Conservation (phyloP, 2,113 vertebrate genomes). For the Pao palembangensis region DNA sequence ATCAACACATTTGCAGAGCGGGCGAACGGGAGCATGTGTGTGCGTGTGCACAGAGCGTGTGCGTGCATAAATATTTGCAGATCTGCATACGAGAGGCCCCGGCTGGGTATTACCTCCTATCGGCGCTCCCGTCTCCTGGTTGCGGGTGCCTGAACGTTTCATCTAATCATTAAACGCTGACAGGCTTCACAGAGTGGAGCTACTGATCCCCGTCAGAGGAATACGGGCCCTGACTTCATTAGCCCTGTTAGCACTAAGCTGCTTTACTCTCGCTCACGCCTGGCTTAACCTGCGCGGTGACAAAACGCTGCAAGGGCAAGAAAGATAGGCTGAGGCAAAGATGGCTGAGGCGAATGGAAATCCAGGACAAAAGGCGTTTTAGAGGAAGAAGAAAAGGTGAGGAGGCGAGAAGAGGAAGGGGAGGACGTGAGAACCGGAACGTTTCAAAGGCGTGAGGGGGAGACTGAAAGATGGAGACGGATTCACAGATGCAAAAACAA, state of each 20-base stretch:
- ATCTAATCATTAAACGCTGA: conserved; percentile 70
- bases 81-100: conserved; percentile 16
- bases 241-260: conserved; percentile 68
- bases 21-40: background rate
- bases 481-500: conserved; percentile 55
- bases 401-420: conserved; percentile 13
- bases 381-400: conserved; percentile 33
- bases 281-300: conserved; percentile 58
- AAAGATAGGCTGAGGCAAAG: conserved; percentile 30
- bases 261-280: conserved; percentile 61
- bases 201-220: conserved; percentile 60
- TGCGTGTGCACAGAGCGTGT: conserved; percentile 10
- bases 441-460: conserved; percentile 26
- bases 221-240: conserved; percentile 69
- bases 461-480: conserved; percentile 46
- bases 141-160: conserved; percentile 55
- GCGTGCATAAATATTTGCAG: conserved; percentile 34
- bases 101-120: conserved; percentile 43
- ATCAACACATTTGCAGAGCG: conserved; percentile 35
- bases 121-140: conserved; percentile 34
- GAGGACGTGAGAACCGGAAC: conserved; percentile 59
- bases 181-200: conserved; percentile 58
- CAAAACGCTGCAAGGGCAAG: conserved; percentile 28
- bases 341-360: conserved; percentile 38
- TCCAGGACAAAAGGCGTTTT: conserved; percentile 33